Conservation (phyloP, 2,797 vertebrate species). For the Hapalemur alaotrensis region DNA sequence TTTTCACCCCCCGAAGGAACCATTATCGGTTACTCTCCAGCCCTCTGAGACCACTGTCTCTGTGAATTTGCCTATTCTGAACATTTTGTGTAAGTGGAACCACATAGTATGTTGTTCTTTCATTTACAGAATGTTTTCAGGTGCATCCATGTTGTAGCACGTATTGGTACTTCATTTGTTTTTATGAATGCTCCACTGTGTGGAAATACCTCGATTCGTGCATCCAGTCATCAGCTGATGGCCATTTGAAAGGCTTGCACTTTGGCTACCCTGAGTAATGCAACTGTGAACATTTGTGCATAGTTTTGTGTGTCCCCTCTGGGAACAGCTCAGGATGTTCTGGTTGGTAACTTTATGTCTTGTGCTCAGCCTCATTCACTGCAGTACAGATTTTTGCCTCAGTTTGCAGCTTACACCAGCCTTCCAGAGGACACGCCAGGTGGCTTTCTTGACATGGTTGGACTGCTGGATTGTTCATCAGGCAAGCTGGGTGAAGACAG, state of each 20-base stretch:
- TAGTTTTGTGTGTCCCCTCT: background rate
- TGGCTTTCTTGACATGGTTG: background rate
- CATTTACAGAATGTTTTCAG: background rate
- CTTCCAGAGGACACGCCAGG: background rate
- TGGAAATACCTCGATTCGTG: no score
- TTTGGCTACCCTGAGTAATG: background rate
- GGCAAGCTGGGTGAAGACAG: background rate
- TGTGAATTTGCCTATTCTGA: background rate
- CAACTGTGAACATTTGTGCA: background rate
- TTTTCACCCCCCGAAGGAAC: fast-evolving
- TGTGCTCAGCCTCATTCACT: background rate
- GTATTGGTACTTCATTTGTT: background rate
- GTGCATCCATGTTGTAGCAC: background rate
- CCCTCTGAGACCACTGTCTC: background rate
- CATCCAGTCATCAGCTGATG: background rate
- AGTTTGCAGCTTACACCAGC: background rate
- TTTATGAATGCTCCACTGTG: background rate
- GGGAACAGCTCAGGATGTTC: background rate
- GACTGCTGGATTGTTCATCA: background rate
- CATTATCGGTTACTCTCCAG: background rate
- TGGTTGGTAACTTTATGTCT: background rate
- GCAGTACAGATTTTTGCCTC: background rate
- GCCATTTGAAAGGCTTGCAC: no score
- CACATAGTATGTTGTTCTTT: no score
- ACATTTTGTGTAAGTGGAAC: background rate